These are phyloP conservation scores for Pelodytes ibericus DNA, from an alignment of 2,797 vertebrate species.

Conservation along the genomic window DNA sequence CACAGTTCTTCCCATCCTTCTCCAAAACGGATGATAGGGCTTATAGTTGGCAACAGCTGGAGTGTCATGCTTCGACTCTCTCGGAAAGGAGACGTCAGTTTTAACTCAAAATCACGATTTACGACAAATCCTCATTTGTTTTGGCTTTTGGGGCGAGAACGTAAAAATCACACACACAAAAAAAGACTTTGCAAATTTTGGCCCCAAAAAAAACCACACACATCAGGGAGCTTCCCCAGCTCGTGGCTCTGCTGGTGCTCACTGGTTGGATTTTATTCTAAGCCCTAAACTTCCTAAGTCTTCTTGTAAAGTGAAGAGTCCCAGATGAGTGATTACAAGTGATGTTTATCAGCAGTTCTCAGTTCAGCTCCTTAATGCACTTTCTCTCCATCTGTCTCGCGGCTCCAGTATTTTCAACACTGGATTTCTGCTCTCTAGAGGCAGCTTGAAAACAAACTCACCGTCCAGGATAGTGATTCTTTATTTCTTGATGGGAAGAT, in stretches of 20 bases:
- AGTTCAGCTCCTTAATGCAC: conserved; percentile 31
- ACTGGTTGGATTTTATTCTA: conserved; percentile 14
- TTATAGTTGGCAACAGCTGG: not conserved
- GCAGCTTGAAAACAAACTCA: conserved; percentile 48
- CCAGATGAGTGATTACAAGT: conserved; percentile 47
- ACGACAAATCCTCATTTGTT: not conserved
- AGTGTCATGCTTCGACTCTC: not conserved
- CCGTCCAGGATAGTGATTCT: conserved; percentile 51
- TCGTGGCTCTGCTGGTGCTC: not conserved
- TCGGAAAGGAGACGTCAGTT: not conserved
- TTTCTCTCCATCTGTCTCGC: conserved; percentile 50
- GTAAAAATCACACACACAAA: too few relatives aligned
- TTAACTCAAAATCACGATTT: not conserved
- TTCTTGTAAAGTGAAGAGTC: conserved; percentile 45
- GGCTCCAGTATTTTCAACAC: conserved; percentile 33
- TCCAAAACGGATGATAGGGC: not conserved
- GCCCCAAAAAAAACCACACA: not conserved
- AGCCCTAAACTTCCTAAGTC: conserved; percentile 21
- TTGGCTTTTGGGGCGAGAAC: not conserved
- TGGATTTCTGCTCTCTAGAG: conserved; percentile 39
- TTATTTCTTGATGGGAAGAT: conserved; percentile 47
- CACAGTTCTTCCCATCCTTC: too few relatives aligned
- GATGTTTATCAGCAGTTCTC: conserved; percentile 47
- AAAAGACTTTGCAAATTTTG: not conserved
- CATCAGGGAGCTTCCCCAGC: not conserved